Percentiles rank a stretch among this genome's conserved stretches.
These are phyloP conservation scores for Smittia aterrima DNA, from an alignment of 2,888 invertebrate species.

Conservation along the genomic window DNA sequence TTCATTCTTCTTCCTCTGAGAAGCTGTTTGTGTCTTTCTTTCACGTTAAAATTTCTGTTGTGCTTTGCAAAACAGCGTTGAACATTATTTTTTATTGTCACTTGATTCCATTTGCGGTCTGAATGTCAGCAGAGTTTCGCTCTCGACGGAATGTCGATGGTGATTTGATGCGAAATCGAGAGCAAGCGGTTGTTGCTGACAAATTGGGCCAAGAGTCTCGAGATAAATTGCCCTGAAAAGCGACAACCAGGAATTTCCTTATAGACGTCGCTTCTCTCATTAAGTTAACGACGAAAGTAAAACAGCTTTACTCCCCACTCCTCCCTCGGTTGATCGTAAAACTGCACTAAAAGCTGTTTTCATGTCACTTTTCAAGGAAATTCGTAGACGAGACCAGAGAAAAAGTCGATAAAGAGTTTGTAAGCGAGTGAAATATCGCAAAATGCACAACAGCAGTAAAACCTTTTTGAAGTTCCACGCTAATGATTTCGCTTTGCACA, in stretches of 20 bases:
- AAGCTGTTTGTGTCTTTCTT: constrained; percentile 25
- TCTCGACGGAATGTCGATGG: neutral
- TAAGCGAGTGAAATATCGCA: neutral
- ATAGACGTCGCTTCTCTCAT: neutral
- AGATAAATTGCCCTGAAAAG: neutral
- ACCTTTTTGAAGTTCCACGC: constrained; percentile 7
- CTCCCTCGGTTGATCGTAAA: neutral
- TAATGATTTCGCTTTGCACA: neutral
- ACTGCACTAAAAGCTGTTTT: constrained; percentile 9
- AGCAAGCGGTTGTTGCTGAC: neutral
- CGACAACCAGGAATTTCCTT: neutral
- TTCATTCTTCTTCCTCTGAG: neutral
- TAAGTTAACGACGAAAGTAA: constrained; percentile 3
- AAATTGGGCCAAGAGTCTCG: neutral
- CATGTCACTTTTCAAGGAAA: neutral
- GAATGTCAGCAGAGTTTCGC: constrained; percentile 19
- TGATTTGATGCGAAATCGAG: constrained; percentile 12
- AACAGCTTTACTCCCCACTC: neutral
- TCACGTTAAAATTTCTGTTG: neutral
- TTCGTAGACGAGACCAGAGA: neutral
- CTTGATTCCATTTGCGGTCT: constrained; percentile 7
- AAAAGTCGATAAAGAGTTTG: neutral
- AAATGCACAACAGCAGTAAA: constrained; percentile 4
- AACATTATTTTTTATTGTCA: constrained; percentile 27
- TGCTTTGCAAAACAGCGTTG: neutral